Conservation (phyloP, 2,797 vertebrate species). For the Coregonus sp. region DNA sequence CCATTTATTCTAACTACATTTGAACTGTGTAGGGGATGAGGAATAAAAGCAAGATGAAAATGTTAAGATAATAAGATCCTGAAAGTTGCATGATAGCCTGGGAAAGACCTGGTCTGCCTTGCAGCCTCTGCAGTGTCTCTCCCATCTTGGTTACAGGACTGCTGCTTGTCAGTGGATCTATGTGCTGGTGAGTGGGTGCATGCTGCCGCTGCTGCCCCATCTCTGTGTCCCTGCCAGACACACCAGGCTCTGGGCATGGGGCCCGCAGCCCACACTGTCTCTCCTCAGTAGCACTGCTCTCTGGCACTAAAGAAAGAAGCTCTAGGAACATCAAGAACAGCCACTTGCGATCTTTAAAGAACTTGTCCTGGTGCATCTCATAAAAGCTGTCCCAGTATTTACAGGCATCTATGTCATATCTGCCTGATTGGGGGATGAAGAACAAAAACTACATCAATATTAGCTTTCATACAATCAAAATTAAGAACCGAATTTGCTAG, state of each 20-base stretch:
- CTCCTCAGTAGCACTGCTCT: slow-evolving; percentile 19
- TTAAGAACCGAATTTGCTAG: neutral
- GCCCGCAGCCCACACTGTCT: slow-evolving; percentile 15
- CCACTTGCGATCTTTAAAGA: slow-evolving; percentile 93
- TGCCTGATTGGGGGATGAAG: slow-evolving; percentile 66
- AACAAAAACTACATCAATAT: neutral
- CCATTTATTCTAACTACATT: neutral
- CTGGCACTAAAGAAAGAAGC: slow-evolving; percentile 75
- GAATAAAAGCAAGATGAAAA: slow-evolving; percentile 30
- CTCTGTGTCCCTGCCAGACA: slow-evolving; percentile 23
- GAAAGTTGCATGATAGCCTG: slow-evolving; percentile 80
- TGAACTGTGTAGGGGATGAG: neutral
- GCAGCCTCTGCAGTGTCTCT: slow-evolving; percentile 31
- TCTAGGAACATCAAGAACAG: slow-evolving; percentile 89
- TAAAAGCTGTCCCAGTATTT: slow-evolving; percentile 92
- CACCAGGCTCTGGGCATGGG: neutral
- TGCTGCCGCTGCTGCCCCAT: slow-evolving; percentile 20
- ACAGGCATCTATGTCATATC: slow-evolving; percentile 82
- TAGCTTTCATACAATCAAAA: neutral
- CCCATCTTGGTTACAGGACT: slow-evolving; percentile 14
- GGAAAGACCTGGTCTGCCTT: slow-evolving; percentile 64
- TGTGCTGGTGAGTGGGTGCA: slow-evolving; percentile 16
- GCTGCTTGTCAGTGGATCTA: slow-evolving; percentile 26
- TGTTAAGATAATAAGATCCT: slow-evolving; percentile 82
- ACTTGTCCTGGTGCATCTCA: slow-evolving; percentile 84